Conservation (phyloP, 2,797 vertebrate species). For the Brachyrhaphis roseni region DNA sequence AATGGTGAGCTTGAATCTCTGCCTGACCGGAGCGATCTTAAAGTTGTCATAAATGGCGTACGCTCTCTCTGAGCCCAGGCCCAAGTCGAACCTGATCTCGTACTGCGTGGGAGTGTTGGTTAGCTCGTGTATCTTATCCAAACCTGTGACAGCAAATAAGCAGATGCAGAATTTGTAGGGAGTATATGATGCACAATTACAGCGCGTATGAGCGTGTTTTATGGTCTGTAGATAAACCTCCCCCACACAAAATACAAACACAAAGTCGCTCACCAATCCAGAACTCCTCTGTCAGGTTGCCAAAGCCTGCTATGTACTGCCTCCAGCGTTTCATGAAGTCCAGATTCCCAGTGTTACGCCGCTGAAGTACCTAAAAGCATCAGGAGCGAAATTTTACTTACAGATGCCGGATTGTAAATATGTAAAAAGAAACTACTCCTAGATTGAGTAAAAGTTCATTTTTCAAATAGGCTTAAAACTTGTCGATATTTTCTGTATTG, state of each 20-base stretch:
- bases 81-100: constrained; percentile 85
- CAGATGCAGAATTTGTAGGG: constrained; percentile 16
- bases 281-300: constrained; percentile 87
- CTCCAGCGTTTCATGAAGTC: constrained; percentile 92
- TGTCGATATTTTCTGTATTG: background rate
- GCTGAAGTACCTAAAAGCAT: constrained; percentile 86
- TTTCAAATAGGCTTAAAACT: background rate
- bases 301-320: constrained; percentile 89
- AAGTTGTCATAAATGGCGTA: constrained; percentile 87
- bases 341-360: constrained; percentile 82
- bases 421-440: background rate
- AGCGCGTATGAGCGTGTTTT: constrained; percentile 18
- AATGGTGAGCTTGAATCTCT: constrained; percentile 85
- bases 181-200: constrained; percentile 2
- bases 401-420: constrained; percentile 14
- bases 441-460: background rate
- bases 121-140: constrained; percentile 89
- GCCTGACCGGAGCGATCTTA: constrained; percentile 83
- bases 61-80: constrained; percentile 77
- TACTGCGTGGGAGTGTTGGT: constrained; percentile 82
- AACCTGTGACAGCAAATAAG: constrained; percentile 71
- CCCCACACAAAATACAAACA: background rate
- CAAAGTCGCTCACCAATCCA: constrained; percentile 85
- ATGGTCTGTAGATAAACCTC: constrained; percentile 13
- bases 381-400: constrained; percentile 12